Conservation (phyloP, 2,888 invertebrate species). For the Drosophila anomelani region DNA sequence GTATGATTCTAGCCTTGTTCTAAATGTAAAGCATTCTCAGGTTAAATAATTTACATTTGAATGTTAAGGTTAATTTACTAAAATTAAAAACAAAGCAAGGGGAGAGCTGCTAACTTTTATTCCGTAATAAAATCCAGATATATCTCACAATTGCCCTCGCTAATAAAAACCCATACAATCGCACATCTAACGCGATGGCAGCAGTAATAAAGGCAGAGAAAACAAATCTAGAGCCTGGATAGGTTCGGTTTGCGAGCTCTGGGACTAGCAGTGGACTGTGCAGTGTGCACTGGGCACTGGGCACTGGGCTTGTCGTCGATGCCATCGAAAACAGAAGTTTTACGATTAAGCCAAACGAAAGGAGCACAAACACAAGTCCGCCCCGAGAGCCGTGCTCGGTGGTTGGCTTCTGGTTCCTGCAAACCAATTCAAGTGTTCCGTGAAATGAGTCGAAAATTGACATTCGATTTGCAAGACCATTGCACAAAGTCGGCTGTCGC, state of each 20-base stretch:
- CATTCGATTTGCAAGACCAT: constrained; percentile 83
- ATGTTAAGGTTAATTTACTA: background rate
- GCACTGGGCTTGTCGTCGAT: constrained; percentile 43
- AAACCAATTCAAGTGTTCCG: constrained; percentile 81
- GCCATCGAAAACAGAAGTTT: constrained; percentile 61
- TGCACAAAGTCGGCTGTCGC: constrained; percentile 66
- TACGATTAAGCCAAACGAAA: constrained; percentile 61
- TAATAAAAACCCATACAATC: background rate
- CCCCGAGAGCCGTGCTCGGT: constrained; percentile 6
- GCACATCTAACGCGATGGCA: constrained; percentile 8
- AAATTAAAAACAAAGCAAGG: background rate
- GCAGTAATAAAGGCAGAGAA: constrained; percentile 36
- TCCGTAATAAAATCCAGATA: background rate
- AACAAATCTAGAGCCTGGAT: constrained; percentile 20
- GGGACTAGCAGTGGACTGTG: background rate
- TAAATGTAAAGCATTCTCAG: background rate
- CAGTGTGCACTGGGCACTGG: background rate
- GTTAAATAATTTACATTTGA: background rate
- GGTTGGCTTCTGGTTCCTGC: constrained; percentile 30
- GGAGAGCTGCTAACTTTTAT: background rate
- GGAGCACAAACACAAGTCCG: constrained; percentile 44
- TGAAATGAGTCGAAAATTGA: constrained; percentile 83
- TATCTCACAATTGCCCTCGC: constrained; percentile 23
- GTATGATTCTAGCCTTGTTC: background rate
- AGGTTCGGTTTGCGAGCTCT: background rate